Percentiles rank a stretch among this genome's conserved stretches.
Conservation (phyloP, 1,140 invertebrate species). For the honey bee (Apis mellifera) region DNA sequence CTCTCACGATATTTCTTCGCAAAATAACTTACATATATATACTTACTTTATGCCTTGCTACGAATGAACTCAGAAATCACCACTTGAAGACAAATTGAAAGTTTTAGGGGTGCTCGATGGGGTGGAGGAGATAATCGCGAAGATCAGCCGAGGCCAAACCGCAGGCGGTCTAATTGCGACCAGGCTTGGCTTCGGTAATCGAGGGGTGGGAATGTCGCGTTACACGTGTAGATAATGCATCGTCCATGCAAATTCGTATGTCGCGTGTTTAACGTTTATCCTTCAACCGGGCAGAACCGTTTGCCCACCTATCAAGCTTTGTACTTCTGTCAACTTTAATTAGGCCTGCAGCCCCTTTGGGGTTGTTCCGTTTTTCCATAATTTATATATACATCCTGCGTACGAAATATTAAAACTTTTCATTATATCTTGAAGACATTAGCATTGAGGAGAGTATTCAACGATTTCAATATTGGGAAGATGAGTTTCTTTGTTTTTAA, state of each 20-base stretch:
- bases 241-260: constrained; percentile 64
- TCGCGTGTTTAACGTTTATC: constrained; percentile 66
- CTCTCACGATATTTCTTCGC: no score
- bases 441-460: no score
- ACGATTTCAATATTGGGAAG: no score
- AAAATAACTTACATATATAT: neutral
- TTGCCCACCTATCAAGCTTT: constrained; percentile 24
- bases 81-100: constrained; percentile 53
- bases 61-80: constrained; percentile 38
- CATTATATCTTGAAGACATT: no score
- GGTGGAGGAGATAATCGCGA: constrained; percentile 48
- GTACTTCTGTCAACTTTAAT: constrained; percentile 44
- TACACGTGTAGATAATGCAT: constrained; percentile 68
- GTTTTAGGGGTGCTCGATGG: constrained; percentile 45
- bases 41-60: no score
- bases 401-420: constrained; percentile 12
- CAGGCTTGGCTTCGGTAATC: constrained; percentile 55
- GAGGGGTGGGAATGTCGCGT: constrained; percentile 61
- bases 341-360: constrained; percentile 2
- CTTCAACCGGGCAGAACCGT: constrained; percentile 41
- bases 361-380: constrained; percentile 1
- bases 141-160: constrained; percentile 49
- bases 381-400: constrained; percentile 3
- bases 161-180: constrained; percentile 62
- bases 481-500: no score